Base-by-base conservation (phyloP, 2,113 vertebrate species). In the Tympanuchus pallidicinctus region DNA sequence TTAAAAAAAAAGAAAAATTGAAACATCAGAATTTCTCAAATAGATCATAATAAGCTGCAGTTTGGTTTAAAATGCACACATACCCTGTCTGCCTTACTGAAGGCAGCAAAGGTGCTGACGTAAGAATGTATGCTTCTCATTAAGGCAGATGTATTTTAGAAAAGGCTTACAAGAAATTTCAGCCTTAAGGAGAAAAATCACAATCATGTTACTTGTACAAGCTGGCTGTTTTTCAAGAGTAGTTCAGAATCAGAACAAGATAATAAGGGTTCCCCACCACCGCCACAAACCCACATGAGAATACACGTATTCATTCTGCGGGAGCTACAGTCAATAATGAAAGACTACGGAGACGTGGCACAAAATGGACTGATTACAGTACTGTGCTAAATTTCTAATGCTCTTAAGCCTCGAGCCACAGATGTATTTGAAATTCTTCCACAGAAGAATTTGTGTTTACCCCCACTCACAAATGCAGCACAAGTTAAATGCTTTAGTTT, bases 381-480 rank as follows among this genome's bases (percentile, higher is more conserved):
- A 54, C 57, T 28, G 52, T 75, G 59, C 89, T 96, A 81, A 84
- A 89, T 87, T 93, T 96, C 85, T 76, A 92, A 72, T 61, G 61
- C 43, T 96, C 70, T 54, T 88, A 86, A 94, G 84, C 91, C 83
- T 92, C 95, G 96, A 93, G 82, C 83, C 86, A 93, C 92, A 94
- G 87, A 92, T 91, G 66, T 76, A 92, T 91, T 91, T 94, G 84
- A 80, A 95, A 82, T 87, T 92, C 87, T 94, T 94, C 78, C 94
- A 85, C 3, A 82, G 78, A 89, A 92, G 54, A 93, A 93, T 76
- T 70, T 63, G 64, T 52, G 67, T 92, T 75, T 86, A 87, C 75
- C 36, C 70, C 48, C 74, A 94, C 48, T 59, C 40, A 0, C 92
- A 61, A 92, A 84, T 57, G 73, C 63, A 61, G 43, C 48, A 25